Base-by-base conservation (phyloP, 2,888 invertebrate genomes). In the Netelia fuscicornis region DNA sequence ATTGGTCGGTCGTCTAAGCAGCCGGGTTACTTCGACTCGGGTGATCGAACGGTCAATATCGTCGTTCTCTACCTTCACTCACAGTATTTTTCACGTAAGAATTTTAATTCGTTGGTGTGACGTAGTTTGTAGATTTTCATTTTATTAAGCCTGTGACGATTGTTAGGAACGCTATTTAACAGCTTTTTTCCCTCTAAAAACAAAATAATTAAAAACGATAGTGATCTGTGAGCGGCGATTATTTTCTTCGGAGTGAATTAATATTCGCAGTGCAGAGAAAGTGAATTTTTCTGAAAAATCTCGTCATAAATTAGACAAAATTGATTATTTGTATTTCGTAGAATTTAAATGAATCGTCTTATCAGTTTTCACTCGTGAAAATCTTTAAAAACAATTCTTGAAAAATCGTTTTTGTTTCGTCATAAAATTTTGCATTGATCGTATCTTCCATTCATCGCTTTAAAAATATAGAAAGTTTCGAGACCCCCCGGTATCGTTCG, bases 21-120 rank as follows among this genome's bases (percentile, higher is more conserved):
- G 87, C 81, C 88, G 87, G 88, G 87, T 90, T 91, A 92, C 89
- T 92, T 89, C 81, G 88, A 64, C 87, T 88, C 87, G 88, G 87
- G 79, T 89, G 86, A 89, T 80, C 84, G 86, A 77, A 78, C 89
- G 86, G 87, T 89, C 86, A 87, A 89, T 89, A 87, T 88, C 87
- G 78, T 78, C 80, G 79, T 58, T 44, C 71, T 65, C 37, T 78
- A 48, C 64, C 85, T 85, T 84, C 78, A 74, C 68, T 37, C 65
- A 25, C 17, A 10, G 48, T 3, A 62, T 23, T 52, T 20, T 44
- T 62, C 37, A 17, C 1, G 10, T 5, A 37, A 11, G 25, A 48
- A 3, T 23, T 58, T 42, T 10, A 13, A 62, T 48, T 8, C 3
- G 44, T 37, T 54, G 78, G 78, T 70, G 78, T 70, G 78, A 70